phyloP scores from a whole-genome alignment of 2,888 invertebrate genomes.

The Pristionchus mayeri region DNA sequence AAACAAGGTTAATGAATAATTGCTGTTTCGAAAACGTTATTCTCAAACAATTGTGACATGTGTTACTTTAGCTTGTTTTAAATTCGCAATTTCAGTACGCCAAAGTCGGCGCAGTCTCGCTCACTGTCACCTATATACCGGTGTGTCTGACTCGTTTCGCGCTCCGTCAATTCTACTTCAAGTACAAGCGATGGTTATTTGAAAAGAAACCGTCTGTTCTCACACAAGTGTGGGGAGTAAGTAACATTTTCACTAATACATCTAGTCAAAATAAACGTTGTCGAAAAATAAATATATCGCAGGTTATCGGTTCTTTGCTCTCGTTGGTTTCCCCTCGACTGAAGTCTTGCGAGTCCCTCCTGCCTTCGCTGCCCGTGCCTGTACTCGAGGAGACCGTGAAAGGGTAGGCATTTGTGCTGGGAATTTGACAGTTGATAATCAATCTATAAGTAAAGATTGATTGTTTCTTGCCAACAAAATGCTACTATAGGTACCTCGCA shows the following conservation, averaged over 20 bases:
- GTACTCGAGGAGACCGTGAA: conserved; percentile 64
- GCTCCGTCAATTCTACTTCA: conserved; percentile 67
- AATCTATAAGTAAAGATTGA: too few relatives aligned
- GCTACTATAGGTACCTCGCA: conserved; percentile 56
- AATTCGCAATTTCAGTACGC: not conserved
- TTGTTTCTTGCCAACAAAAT: too few relatives aligned
- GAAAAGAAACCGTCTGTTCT: conserved; percentile 67
- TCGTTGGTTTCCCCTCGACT: conserved; percentile 61
- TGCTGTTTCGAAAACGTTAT: too few relatives aligned
- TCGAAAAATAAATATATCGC: too few relatives aligned
- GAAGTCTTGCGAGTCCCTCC: conserved; percentile 64
- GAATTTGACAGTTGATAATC: not conserved
- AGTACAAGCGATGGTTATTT: conserved; percentile 70
- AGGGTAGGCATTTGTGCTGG: not conserved
- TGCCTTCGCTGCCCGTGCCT: conserved; percentile 68
- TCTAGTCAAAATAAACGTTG: too few relatives aligned
- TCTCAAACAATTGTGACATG: too few relatives aligned
- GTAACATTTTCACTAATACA: too few relatives aligned
- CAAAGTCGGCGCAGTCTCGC: conserved; percentile 48
- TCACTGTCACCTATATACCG: conserved; percentile 54
- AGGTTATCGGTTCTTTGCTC: conserved; percentile 57
- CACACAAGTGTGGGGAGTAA: conserved; percentile 71
- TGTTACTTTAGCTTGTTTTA: too few relatives aligned
- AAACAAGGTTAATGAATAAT: too few relatives aligned
- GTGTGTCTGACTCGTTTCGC: conserved; percentile 61